Base-by-base conservation (phyloP, 2,797 vertebrate species). In the Melanogrammus aeglefinus region DNA sequence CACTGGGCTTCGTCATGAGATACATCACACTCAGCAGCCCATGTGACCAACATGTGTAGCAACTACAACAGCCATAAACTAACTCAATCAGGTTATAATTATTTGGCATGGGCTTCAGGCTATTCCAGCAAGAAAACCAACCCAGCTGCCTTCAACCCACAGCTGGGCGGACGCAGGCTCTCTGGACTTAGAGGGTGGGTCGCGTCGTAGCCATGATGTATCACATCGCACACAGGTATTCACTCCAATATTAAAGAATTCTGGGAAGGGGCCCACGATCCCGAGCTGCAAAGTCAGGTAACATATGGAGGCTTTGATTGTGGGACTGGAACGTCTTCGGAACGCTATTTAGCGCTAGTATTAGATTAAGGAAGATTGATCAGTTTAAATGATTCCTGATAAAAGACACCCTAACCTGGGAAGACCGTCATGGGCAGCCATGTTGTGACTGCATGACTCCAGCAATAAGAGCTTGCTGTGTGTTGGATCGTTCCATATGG, bases 51-150 rank as follows among this genome's bases (percentile, higher is more conserved):
- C 29, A 4, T 63, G 76, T 78, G 82, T n/a, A n/a, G n/a, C n/a
- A 91, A 81, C 77, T 75, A 75, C 73, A 29, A 75, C 73, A 29
- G 81, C 33, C 82, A 85, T 73, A 69, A 83, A 79, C 77, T 75
- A 75, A 75, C 80, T 57, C 27, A 38, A 38, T n/a, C 6, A 38
- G 36, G 6, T 38, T 38, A 1, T 8, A 7, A 38, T 38, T 1
- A 38, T 38, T 38, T 38, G 36, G 36, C 36, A 38, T 73, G n/a
- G 35, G 41, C 39, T 76, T 47, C 70, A 72, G 75, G 77, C 63
- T 27, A 63, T 78, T 82, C 36, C 7, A 73, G 36, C 39, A n/a
- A 41, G 36, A 41, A 73, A 39, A 73, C 10, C 72, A 16, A 73
- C n/a, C 10, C 9, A 66, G 72, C n/a, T 57, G 73, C 73, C 75